phyloP scores from a whole-genome alignment of 2,113 vertebrate species.

The Hemibagrus wyckioides region DNA sequence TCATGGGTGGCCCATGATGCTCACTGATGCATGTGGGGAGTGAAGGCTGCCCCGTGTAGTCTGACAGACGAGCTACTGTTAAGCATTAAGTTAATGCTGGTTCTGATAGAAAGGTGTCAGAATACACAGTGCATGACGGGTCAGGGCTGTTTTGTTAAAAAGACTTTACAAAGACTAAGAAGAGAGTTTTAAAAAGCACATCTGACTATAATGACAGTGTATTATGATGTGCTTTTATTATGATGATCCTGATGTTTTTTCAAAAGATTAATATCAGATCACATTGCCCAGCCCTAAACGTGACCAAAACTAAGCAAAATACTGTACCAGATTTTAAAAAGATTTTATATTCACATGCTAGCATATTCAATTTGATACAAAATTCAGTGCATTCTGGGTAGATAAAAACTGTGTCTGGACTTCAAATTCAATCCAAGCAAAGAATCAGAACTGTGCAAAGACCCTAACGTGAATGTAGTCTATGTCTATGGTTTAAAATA shows the following conservation, averaged over 20 bases:
- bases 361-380: background rate
- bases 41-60: no score
- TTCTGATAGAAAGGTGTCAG: no score
- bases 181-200: background rate
- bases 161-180: background rate
- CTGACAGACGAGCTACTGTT: no score
- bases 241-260: background rate
- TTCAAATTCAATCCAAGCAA: background rate
- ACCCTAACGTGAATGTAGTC: background rate
- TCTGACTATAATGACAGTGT: background rate
- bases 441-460: background rate
- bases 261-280: background rate
- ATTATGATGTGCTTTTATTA: background rate
- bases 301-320: background rate
- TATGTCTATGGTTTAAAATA: background rate
- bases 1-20: no score
- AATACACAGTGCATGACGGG: no score
- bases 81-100: no score
- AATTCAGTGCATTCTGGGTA: background rate
- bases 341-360: background rate
- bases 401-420: background rate
- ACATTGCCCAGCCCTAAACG: background rate
- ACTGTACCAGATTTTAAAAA: background rate
- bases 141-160: no score
- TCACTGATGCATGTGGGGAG: no score